phyloP scores from a whole-genome alignment of 2,797 vertebrate species.

The Falco columbarius region DNA sequence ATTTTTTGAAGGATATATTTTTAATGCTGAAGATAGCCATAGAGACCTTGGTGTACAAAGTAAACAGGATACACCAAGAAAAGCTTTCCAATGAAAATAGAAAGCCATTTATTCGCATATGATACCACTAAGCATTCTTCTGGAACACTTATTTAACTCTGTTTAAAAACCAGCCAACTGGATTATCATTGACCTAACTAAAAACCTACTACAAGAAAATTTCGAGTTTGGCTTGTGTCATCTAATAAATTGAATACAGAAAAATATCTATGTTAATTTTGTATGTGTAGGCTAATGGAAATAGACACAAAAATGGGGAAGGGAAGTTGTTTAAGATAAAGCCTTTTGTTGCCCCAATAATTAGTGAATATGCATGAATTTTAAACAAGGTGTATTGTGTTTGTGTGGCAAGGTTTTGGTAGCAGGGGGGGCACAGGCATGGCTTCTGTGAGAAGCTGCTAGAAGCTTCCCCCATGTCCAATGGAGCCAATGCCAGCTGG shows the following conservation, averaged over 20 bases:
- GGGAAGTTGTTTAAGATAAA: background rate
- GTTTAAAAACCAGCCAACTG: background rate
- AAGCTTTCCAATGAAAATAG: too few species aligned
- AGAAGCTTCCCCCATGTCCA: too few species aligned
- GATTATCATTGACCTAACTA: background rate
- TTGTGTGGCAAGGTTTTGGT: background rate
- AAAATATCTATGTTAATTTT: background rate
- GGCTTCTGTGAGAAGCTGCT: too few species aligned
- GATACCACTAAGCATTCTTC: background rate
- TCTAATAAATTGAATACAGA: background rate
- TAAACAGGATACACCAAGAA: too few species aligned
- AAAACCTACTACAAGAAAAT: background rate
- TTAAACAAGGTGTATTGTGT: background rate
- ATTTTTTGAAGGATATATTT: too few species aligned
- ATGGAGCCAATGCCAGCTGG: too few species aligned
- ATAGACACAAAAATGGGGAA: background rate
- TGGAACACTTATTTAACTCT: background rate
- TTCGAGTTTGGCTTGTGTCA: background rate
- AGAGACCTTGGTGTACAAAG: too few species aligned
- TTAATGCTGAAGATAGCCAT: too few species aligned
- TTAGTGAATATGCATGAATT: background rate
- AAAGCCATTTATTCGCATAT: background rate
- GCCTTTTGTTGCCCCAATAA: background rate
- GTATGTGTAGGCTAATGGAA: background rate
- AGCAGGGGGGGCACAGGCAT: too few species aligned